phyloP scores from a whole-genome alignment of 2,113 vertebrate genomes.

The Acrocephalus arundinaceus region DNA sequence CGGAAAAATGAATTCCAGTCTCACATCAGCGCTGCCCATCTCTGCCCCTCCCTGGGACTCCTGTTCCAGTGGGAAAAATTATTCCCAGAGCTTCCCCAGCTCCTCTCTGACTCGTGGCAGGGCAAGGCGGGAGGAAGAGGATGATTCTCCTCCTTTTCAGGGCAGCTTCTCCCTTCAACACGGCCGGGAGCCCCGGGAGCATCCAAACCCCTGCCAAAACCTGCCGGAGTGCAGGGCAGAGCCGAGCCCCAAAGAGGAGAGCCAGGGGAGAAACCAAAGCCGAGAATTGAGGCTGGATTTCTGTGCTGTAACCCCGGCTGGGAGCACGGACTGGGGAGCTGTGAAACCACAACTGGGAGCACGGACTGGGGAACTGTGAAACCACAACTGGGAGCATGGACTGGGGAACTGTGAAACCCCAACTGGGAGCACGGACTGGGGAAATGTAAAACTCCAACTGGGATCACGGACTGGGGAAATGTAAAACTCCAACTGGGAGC shows the following conservation, averaged over 20 bases:
- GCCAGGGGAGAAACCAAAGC: neutral
- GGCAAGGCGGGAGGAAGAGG: neutral
- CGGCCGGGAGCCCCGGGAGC: neutral
- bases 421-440: no score
- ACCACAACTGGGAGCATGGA: neutral
- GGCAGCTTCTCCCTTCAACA: neutral
- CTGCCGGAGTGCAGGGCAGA: neutral
- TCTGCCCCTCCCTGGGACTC: neutral
- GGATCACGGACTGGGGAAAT: no score
- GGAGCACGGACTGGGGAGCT: neutral
- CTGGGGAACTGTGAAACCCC: no score
- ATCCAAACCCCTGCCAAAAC: neutral
- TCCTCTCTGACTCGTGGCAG: neutral
- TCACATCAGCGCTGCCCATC: neutral
- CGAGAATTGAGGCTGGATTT: neutral
- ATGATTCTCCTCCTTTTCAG: neutral
- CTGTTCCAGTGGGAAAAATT: fast-evolving
- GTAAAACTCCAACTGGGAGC: no score
- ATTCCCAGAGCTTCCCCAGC: neutral
- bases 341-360: no score
- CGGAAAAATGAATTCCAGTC: neutral
- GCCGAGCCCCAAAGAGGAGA: neutral
- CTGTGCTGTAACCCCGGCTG: neutral
- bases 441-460: no score
- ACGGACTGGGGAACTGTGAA: no score